Conservation (phyloP, 2,797 vertebrate genomes). For the Poecilia velifera region DNA sequence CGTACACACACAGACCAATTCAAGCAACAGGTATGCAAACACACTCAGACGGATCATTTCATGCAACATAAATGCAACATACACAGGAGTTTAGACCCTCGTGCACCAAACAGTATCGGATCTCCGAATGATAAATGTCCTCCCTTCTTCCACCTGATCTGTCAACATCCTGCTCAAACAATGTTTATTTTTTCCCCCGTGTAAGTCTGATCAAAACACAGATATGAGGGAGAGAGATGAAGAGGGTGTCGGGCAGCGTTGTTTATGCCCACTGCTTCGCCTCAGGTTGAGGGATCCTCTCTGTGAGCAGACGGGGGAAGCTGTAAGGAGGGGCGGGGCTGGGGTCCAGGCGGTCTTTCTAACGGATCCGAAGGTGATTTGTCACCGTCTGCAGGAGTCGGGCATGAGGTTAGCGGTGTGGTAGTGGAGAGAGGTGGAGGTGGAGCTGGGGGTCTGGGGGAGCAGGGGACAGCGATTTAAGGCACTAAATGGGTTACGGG, state of each 20-base stretch:
- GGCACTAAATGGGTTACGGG: conserved; percentile 75
- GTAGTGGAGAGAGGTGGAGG: conserved; percentile 37
- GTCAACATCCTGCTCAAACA: conserved; percentile 59
- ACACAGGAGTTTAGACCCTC: conserved; percentile 33
- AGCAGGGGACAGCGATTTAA: conserved; percentile 64
- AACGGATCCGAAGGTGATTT: conserved; percentile 61
- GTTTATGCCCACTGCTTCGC: conserved; percentile 40
- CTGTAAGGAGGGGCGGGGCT: conserved; percentile 30
- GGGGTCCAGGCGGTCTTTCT: conserved; percentile 42
- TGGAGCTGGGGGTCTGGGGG: conserved; percentile 35
- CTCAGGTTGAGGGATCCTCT: conserved; percentile 69
- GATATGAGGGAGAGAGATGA: conserved; percentile 59
- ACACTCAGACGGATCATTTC: conserved; percentile 50
- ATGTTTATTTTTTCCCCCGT: conserved; percentile 59
- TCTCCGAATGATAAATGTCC: conserved; percentile 62
- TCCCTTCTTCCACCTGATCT: conserved; percentile 61
- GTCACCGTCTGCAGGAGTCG: conserved; percentile 62
- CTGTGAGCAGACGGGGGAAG: conserved; percentile 57
- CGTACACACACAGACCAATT: conserved; percentile 43
- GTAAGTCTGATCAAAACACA: conserved; percentile 67
- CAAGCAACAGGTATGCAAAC: conserved; percentile 67
- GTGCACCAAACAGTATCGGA: conserved; percentile 50
- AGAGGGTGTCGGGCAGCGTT: conserved; percentile 18
- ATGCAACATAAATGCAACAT: conserved; percentile 56
- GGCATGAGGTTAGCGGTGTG: conserved; percentile 56